Evolutionary conservation across 2,113 vertebrate genomes (phyloP).

Genomic region (Pachyramphus minor): DNA sequence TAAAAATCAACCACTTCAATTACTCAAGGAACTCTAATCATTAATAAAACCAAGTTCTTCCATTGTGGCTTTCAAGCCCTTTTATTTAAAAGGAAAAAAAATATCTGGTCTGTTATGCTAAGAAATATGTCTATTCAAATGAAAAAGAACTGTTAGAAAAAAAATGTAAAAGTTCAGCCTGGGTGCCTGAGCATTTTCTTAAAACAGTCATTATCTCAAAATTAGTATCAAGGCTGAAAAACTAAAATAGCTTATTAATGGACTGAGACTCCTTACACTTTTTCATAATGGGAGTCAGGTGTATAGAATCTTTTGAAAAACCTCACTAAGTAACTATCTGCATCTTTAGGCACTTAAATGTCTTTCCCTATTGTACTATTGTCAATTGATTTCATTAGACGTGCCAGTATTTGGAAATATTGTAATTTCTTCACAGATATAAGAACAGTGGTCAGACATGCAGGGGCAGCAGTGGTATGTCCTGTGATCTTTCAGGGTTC

Average conservation of each 20-base stretch:
- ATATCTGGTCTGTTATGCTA: not conserved
- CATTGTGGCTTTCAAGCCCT: not conserved
- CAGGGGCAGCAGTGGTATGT: too few species aligned
- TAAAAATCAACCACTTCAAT: not conserved
- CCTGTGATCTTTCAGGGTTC: not conserved
- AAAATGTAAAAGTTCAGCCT: not conserved
- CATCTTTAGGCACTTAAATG: constrained; percentile 37
- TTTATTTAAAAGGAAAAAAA: not conserved
- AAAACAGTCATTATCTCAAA: constrained; percentile 22
- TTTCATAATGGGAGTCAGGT: constrained; percentile 14
- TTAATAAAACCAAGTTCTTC: not conserved
- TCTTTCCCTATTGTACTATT: not conserved
- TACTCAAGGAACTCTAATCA: not conserved
- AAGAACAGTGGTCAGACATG: not conserved
- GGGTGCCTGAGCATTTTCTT: not conserved
- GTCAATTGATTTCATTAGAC: constrained; percentile 27
- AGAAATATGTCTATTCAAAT: not conserved
- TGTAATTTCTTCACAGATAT: not conserved
- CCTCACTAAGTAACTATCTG: constrained; percentile 25
- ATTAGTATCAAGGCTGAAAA: constrained; percentile 13
- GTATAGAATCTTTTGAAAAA: constrained; percentile 9
- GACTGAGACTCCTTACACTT: constrained; percentile 32
- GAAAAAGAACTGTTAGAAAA: not conserved
- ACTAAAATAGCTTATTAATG: constrained; percentile 50
- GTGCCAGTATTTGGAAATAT: not conserved